Conservation (phyloP, 1,140 invertebrate species). For the Sycophaga agraensis region DNA sequence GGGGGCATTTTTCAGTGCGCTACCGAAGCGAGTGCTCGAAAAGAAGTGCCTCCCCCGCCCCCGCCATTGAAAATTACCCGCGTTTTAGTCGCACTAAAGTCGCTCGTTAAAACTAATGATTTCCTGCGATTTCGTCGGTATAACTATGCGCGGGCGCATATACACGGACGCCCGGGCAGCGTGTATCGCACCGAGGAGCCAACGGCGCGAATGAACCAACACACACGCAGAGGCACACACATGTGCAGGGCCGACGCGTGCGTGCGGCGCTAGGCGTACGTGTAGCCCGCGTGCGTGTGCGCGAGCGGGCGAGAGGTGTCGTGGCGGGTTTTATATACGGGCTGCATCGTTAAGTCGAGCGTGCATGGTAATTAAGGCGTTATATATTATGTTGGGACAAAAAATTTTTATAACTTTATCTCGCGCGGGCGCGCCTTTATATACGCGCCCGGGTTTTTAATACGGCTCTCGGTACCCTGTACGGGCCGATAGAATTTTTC, state of each 20-base stretch:
- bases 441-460: too few species aligned
- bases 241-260: too few species aligned
- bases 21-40: too few species aligned
- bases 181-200: too few species aligned
- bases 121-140: constrained; percentile 27
- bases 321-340: not conserved
- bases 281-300: not conserved
- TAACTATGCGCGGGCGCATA: too few species aligned
- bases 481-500: too few species aligned
- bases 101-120: constrained; percentile 29
- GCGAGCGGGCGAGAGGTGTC: not conserved
- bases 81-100: constrained; percentile 13
- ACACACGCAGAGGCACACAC: too few species aligned
- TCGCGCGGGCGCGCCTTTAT: not conserved
- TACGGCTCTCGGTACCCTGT: too few species aligned
- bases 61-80: constrained; percentile 12
- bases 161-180: too few species aligned
- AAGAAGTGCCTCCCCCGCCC: too few species aligned
- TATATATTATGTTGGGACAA: not conserved
- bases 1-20: too few species aligned
- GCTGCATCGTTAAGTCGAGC: not conserved
- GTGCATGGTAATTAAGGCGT: not conserved
- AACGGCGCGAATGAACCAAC: not conserved
- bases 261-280: not conserved
- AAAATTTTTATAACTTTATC: constrained; percentile 16